Percentiles rank a stretch among this genome's conserved stretches.
Evolutionary conservation across 2,797 vertebrate genomes (phyloP).

Genomic region (Phyllotis vaccarum): DNA sequence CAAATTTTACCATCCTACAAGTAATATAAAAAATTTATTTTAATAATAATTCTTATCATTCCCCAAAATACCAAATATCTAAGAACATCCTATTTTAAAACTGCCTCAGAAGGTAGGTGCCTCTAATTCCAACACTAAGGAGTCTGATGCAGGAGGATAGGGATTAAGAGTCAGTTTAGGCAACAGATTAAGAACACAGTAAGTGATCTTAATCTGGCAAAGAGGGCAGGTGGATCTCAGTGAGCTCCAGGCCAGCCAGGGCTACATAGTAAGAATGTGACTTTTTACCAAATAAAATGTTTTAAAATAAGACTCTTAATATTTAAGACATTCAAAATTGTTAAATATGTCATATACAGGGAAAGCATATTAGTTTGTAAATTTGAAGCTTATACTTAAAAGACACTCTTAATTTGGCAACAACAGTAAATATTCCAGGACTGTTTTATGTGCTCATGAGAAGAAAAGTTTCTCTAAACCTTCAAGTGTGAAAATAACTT

Average conservation of each 20-base stretch:
- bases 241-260: background rate
- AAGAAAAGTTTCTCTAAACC: conserved; percentile 35
- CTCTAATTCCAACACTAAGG: background rate
- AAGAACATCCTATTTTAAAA: conserved; percentile 49
- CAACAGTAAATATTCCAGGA: conserved; percentile 26
- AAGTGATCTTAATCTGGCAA: no score
- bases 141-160: background rate
- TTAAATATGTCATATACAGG: background rate
- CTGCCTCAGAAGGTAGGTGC: background rate
- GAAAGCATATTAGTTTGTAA: background rate
- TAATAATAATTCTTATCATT: conserved; percentile 43
- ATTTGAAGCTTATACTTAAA: conserved; percentile 42
- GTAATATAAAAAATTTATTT: conserved; percentile 54
- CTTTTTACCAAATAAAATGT: background rate
- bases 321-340: background rate
- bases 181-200: background rate
- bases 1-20: conserved; percentile 46
- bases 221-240: background rate
- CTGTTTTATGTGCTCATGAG: background rate
- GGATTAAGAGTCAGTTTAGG: background rate
- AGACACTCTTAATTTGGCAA: conserved; percentile 59
- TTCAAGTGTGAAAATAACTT: conserved; percentile 47
- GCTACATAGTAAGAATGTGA: background rate
- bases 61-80: conserved; percentile 4
- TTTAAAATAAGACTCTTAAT: conserved; percentile 33